Base-by-base conservation (phyloP, 2,888 invertebrate species). In the Suillia variegata region DNA sequence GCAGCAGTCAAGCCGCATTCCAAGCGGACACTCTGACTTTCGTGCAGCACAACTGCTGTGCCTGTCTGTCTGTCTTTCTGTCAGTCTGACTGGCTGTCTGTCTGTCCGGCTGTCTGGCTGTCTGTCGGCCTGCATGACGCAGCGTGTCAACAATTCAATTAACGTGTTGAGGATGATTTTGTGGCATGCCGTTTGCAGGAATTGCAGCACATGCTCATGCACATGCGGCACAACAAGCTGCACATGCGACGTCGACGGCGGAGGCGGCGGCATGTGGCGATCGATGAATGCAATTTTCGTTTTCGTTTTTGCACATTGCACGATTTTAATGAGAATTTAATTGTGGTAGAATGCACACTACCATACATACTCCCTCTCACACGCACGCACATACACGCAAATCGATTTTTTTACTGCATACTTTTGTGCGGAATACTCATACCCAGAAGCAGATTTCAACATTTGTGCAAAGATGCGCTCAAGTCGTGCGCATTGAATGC, bases 111-210 rank as follows among this genome's bases (percentile, higher is more conserved):
- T 59, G 58, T 64, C 59, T 59, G 62, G 52, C 62, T 62, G n/a
- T 72, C 69, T 68, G 74, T 70, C 18, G 3, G 38, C n/a, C 17
- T 62, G 65, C 61, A 63, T 61, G 63, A 54, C 63, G 61, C 67
- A 63, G 61, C 66, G 75, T 77, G 75, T 77, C 75, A 77, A 76
- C 77, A 77, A 77, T 77, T 77, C 77, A 77, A 77, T 77, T 77
- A 77, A 74, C 75, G 71, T 75, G 74, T 69, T 72, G n/a, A n/a
- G n/a, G 75, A 72, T 74, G 77, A 74, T 73, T 77, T 76, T 74
- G 77, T 70, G 75, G 77, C 73, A 76, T 74, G 73, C 73, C 69
- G 70, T 73, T 68, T 70, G 64, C 20, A 20, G 12, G 5, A n/a
- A n/a, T n/a, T n/a, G n/a, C n/a, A n/a, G n/a, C n/a, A n/a, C n/a